Evolutionary conservation across 2,797 vertebrate genomes (phyloP).

Genomic region (Oreonectes daqikongensis): DNA sequence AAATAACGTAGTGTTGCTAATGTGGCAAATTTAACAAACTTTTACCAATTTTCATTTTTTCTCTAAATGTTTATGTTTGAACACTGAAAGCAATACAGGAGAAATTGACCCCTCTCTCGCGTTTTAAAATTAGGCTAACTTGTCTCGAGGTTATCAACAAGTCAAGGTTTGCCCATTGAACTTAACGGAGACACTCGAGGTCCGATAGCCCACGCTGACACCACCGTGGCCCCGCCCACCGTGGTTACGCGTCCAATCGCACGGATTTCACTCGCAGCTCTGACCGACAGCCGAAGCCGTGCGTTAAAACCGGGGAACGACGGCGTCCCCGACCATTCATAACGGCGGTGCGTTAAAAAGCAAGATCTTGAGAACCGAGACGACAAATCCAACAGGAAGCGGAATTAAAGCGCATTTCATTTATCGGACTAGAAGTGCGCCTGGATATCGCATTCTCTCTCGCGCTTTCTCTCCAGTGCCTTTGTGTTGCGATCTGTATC

Average conservation of each 20-base stretch:
- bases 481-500: constrained; percentile 16
- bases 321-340: constrained; percentile 19
- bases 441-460: not conserved
- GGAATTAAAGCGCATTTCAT: constrained; percentile 35
- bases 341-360: not conserved
- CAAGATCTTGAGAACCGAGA: constrained; percentile 11
- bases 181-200: not conserved
- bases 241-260: constrained; percentile 43
- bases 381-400: constrained; percentile 39
- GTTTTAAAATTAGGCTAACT: too few relatives aligned
- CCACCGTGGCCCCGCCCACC: constrained; percentile 42
- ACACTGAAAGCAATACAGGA: not conserved
- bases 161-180: constrained; percentile 8
- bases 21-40: not conserved
- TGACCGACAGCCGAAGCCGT: constrained; percentile 51
- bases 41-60: not conserved
- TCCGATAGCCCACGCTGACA: constrained; percentile 15
- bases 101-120: not conserved
- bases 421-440: not conserved
- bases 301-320: constrained; percentile 32
- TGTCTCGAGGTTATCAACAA: constrained; percentile 2
- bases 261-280: constrained; percentile 37
- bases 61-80: not conserved
- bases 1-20: not conserved
- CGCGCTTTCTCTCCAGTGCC: not conserved